A percentile compares a stretch with the other conserved stretches of the same genome.
Evolutionary conservation across 2,113 vertebrate species (phyloP).

Genomic region (Myotis brandtii): DNA sequence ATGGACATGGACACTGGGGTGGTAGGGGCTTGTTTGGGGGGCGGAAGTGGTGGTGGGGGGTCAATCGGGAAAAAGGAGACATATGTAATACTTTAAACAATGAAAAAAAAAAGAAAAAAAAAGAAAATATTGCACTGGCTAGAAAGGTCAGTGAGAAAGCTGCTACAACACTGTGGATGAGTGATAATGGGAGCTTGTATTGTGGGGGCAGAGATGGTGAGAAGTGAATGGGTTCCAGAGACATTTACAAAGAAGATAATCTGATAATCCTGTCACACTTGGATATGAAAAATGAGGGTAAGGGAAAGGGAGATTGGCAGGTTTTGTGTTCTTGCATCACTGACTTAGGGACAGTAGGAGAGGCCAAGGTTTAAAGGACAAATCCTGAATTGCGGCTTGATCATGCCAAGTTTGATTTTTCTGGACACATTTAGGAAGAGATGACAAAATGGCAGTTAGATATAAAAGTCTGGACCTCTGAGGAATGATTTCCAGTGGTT

Average conservation of each 20-base stretch:
- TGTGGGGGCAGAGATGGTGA: not conserved
- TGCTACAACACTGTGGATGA: not conserved
- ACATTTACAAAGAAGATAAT: constrained; percentile 38
- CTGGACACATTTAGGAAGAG: not conserved
- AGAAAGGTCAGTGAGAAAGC: not conserved
- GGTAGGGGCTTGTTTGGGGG: too few species aligned
- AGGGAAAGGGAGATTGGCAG: not conserved
- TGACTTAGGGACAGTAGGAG: not conserved
- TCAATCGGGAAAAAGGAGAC: too few species aligned
- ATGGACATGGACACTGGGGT: too few species aligned
- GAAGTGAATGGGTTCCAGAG: not conserved
- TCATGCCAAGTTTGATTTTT: not conserved
- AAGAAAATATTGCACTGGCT: not conserved
- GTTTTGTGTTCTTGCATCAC: not conserved
- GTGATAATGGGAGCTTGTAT: not conserved
- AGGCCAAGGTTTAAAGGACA: not conserved
- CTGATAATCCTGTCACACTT: not conserved
- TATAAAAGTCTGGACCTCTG: not conserved
- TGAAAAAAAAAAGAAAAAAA: too few species aligned
- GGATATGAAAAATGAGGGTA: not conserved
- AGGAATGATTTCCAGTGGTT: not conserved
- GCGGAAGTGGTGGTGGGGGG: too few species aligned
- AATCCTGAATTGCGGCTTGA: not conserved
- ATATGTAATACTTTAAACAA: too few species aligned
- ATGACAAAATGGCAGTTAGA: not conserved